Evolutionary conservation across 2,797 vertebrate species (phyloP).

Genomic region (Remorina albescens): DNA sequence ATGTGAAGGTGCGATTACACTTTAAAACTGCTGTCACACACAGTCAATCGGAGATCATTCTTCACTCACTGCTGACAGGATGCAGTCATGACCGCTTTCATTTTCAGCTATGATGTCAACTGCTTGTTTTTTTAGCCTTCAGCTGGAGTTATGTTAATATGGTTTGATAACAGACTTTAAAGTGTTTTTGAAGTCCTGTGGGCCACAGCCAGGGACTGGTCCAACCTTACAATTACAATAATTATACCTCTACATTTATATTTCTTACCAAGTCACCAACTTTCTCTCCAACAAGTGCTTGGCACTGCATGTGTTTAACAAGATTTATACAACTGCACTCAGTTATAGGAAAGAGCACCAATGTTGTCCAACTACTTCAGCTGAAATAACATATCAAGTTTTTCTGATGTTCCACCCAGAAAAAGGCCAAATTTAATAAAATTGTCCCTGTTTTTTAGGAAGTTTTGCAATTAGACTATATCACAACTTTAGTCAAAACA

Average conservation of each 20-base stretch:
- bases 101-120: neutral
- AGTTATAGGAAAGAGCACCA: neutral
- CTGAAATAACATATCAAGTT: neutral
- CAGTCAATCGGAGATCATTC: neutral
- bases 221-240: constrained; percentile 15
- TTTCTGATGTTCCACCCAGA: neutral
- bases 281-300: neutral
- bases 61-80: constrained; percentile 2
- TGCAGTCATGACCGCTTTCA: neutral
- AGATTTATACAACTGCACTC: neutral
- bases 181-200: neutral
- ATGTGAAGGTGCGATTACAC: neutral
- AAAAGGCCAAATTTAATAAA: no score
- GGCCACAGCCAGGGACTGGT: neutral
- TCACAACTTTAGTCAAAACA: neutral
- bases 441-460: neutral
- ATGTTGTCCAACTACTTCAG: neutral
- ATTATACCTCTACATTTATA: constrained; percentile 25
- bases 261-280: neutral
- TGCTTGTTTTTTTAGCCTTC: neutral
- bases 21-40: neutral
- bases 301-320: neutral
- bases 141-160: neutral
- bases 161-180: neutral
- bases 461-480: neutral